These are phyloP conservation scores for Rhynchopsitta pachyrhyncha DNA, from an alignment of 2,113 vertebrate genomes.

Conservation along the genomic window DNA sequence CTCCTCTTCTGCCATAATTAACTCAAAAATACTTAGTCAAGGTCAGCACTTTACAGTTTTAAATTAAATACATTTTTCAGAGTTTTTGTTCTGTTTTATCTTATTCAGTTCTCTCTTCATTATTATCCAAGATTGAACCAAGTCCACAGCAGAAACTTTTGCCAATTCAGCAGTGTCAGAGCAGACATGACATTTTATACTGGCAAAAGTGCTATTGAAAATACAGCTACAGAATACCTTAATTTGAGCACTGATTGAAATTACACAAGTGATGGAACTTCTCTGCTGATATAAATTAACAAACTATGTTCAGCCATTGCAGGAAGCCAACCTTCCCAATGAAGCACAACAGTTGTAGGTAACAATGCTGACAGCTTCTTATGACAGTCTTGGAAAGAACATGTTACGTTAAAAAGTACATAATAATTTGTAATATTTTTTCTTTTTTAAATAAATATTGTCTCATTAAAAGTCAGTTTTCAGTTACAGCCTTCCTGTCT, in stretches of 20 bases:
- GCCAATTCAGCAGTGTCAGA: not conserved
- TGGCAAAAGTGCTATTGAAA: not conserved
- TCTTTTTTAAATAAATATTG: rapidly evolving
- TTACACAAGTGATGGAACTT: not conserved
- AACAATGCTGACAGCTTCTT: not conserved
- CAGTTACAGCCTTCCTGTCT: not conserved
- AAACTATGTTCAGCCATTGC: not conserved
- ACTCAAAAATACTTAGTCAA: not conserved
- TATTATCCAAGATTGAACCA: not conserved
- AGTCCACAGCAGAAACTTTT: not conserved
- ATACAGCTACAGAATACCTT: not conserved
- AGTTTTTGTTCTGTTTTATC: not conserved
- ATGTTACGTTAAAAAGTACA: rapidly evolving
- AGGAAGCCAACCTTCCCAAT: not conserved
- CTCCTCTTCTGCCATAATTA: not conserved
- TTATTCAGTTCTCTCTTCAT: not conserved
- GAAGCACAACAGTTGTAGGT: not conserved
- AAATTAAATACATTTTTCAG: not conserved
- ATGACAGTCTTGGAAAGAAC: not conserved
- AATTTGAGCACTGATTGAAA: not conserved
- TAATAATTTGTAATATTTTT: too few species aligned
- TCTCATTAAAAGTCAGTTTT: not conserved
- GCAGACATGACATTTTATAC: not conserved
- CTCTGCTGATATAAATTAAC: not conserved
- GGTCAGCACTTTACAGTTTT: not conserved